These are phyloP conservation scores for Panurus biarmicus DNA, from an alignment of 2,113 vertebrate genomes.

Conservation along the genomic window DNA sequence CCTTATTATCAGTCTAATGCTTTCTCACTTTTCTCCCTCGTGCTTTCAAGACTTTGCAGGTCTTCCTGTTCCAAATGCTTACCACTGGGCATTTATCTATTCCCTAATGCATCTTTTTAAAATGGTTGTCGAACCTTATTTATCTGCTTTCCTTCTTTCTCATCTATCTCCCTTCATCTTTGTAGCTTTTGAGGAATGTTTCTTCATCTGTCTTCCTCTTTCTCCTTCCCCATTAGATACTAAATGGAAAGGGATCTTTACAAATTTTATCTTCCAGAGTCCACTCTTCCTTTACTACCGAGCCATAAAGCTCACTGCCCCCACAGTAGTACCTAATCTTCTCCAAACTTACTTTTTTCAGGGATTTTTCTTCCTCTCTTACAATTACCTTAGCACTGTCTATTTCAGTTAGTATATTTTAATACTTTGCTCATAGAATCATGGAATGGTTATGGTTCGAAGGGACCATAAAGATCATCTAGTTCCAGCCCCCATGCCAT, in stretches of 20 bases:
- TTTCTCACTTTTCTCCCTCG: background rate
- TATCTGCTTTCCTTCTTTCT: background rate
- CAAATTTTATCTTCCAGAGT: background rate
- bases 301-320: rapidly evolving
- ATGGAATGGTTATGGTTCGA: rapidly evolving
- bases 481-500: background rate
- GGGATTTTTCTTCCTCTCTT: background rate
- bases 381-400: background rate
- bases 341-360: background rate
- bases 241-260: background rate
- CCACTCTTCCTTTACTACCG: background rate
- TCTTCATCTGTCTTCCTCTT: background rate
- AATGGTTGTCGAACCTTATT: background rate
- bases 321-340: background rate
- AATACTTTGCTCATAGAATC: background rate
- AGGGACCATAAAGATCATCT: background rate
- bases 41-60: background rate
- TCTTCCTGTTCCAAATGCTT: background rate
- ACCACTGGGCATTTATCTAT: background rate
- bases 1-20: background rate
- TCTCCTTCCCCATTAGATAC: background rate
- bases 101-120: background rate
- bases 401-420: background rate
- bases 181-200: background rate
- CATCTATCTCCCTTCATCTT: background rate